Evolutionary conservation across 2,888 invertebrate genomes (phyloP), one percentile per base, ranked within the genome.

Genomic region (Morpho achilles): DNA sequence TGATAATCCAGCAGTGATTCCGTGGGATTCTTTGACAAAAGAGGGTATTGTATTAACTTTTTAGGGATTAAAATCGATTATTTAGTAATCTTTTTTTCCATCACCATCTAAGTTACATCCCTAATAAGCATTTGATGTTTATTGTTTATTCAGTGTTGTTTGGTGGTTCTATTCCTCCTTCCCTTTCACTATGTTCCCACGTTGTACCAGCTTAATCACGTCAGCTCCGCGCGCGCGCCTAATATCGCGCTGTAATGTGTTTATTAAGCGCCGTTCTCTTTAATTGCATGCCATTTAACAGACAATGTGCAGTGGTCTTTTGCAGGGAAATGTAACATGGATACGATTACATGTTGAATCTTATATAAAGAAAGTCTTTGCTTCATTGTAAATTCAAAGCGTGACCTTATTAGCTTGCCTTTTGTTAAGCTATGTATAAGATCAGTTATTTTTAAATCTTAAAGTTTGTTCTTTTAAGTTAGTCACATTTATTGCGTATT

Each of bases 171-270:
- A 50, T 53, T 50, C 41, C 44, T 45, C 42, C 42, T 54, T 54
- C 39, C 58, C 52, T 49, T 76, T 80, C 75, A 72, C 74, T 64
- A 71, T 75, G 81, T 87, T 88, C 88, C 87, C 89, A 89, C 88
- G 87, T 86, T 82, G 77, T 71, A 77, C 77, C 77, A 79, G 75
- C 77, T 84, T 83, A 82, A 84, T 85, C 84, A 82, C 74, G 81
- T 77, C 79, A 76, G 74, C 76, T 78, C 72, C 80, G 81, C 80
- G 82, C 79, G 78, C 74, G 82, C 82, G 82, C 80, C 84, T 87
- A 86, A 87, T 86, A 86, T 86, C 77, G 82, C 79, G 77, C 77
- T 80, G 79, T 87, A 86, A 87, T 88, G 86, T 86, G 85, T 87
- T 87, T 87, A 88, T 87, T 87, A 87, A 86, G 83, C 84, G 81